Conservation (phyloP, 2,888 invertebrate genomes). For the Ctena decussata region DNA sequence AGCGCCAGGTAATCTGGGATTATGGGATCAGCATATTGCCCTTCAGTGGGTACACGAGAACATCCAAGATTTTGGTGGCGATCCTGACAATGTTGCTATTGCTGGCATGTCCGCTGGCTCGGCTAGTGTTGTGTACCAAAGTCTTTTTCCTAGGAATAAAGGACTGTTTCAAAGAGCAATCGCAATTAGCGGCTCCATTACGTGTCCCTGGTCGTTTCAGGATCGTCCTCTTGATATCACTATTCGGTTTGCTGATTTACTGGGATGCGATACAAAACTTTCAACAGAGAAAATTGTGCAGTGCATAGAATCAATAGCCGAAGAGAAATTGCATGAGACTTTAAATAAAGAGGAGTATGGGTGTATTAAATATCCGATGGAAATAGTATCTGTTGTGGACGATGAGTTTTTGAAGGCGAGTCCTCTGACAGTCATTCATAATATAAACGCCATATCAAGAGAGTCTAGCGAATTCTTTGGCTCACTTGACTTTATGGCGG, state of each 20-base stretch:
- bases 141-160: constrained; percentile 52
- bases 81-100: constrained; percentile 30
- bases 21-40: constrained; percentile 62
- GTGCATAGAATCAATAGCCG: constrained; percentile 4
- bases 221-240: constrained; percentile 25
- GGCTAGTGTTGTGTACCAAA: constrained; percentile 48
- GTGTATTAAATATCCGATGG: constrained; percentile 87
- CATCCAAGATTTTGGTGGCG: constrained; percentile 42
- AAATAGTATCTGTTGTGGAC: constrained; percentile 96
- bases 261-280: constrained; percentile 2
- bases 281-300: not conserved
- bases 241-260: not conserved
- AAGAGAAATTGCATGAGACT: not conserved
- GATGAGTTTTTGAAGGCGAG: constrained; percentile 95
- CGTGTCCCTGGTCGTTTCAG: constrained; percentile 31
- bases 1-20: constrained; percentile 50
- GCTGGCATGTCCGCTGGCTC: constrained; percentile 42
- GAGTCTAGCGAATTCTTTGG: constrained; percentile 97
- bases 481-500: constrained; percentile 92
- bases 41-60: constrained; percentile 61
- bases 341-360: constrained; percentile 23
- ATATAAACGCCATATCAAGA: constrained; percentile 94
- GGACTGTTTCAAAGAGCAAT: constrained; percentile 49
- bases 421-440: constrained; percentile 94
- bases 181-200: constrained; percentile 44